A percentile compares a stretch with the other conserved stretches of the same genome.
Evolutionary conservation across 2,113 vertebrate species (phyloP).

Genomic region (Pteruthius melanotis): DNA sequence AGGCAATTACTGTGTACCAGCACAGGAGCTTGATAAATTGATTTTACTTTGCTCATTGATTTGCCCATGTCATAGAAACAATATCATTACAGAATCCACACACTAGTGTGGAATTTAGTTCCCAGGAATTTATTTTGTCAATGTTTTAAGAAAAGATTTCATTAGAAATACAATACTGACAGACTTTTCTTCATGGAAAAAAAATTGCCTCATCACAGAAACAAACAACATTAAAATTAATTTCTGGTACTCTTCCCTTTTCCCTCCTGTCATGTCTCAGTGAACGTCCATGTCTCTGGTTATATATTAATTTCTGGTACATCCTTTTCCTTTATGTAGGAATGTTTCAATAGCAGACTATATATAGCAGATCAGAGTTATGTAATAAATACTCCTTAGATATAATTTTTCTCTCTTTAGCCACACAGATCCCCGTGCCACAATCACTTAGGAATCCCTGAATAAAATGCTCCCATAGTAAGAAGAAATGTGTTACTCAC

Average conservation of each 20-base stretch:
- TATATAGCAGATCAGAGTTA: neutral
- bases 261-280: neutral
- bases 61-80: conserved; percentile 27
- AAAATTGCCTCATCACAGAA: neutral
- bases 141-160: conserved; percentile 30
- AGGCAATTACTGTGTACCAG: conserved; percentile 13
- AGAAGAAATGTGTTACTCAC: neutral
- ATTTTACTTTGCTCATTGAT: conserved; percentile 53
- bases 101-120: too few species aligned
- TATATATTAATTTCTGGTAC: neutral
- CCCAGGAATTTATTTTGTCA: neutral
- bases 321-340: neutral
- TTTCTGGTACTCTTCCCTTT: neutral
- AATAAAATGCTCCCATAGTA: neutral
- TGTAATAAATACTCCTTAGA: neutral
- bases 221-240: neutral
- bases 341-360: neutral
- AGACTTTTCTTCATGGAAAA: neutral
- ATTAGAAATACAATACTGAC: neutral
- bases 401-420: neutral
- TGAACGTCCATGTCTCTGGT: neutral
- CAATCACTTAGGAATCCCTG: neutral
- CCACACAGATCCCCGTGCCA: neutral
- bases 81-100: conserved; percentile 38
- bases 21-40: conserved; percentile 36